Evolutionary conservation across 2,888 invertebrate species (phyloP), one percentile per base, ranked within the genome.

Genomic region (Pilophorus perplexus): DNA sequence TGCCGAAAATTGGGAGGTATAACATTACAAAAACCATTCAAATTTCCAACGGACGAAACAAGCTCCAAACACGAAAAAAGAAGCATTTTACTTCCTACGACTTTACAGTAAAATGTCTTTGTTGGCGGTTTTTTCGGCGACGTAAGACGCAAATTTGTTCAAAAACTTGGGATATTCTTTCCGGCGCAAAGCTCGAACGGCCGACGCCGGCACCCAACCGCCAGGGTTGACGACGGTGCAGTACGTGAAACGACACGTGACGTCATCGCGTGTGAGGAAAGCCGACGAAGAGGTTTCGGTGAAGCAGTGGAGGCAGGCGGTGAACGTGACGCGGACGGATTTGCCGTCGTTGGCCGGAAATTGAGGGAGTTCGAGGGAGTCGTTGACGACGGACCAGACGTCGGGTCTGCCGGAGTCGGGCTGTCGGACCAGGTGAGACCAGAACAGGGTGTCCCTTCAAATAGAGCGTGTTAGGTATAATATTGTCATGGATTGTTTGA

Each of bases 211-310:
- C 14, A 97, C 97, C 99, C 99, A 99, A 64, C 99, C 99, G 52
- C 98, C 99, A 3, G 99, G 99, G 80, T 99, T 98, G 44, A 99
- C 95, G 94, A 93, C 93, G 74, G 98, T 96, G 79, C 97, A 97
- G 79, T 99, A 99, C 5, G 95, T 95, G 76, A 99, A 94, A 84
- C 94, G 94, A 79, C 96, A 97, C 64, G 90, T 89, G 75, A 99
- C 82, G 78, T 98, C 89, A 73, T 93, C 88, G 71, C 98, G 81
- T 27, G 84, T 85, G 72, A 92, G 82, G 68, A 85, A 80, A 67
- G 87, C 88, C 75, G 85, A 84, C 77, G 88, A 87, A 23, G 90
- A 89, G 28, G 92, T 87, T 12, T 71, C 67, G 66, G 96, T 98
- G 80, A 97, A 95, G 80, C 97, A 96, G 72, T 95, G 88, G 75